Evolutionary conservation across 2,113 vertebrate genomes (phyloP).

Genomic region (Xiphophorus hellerii): DNA sequence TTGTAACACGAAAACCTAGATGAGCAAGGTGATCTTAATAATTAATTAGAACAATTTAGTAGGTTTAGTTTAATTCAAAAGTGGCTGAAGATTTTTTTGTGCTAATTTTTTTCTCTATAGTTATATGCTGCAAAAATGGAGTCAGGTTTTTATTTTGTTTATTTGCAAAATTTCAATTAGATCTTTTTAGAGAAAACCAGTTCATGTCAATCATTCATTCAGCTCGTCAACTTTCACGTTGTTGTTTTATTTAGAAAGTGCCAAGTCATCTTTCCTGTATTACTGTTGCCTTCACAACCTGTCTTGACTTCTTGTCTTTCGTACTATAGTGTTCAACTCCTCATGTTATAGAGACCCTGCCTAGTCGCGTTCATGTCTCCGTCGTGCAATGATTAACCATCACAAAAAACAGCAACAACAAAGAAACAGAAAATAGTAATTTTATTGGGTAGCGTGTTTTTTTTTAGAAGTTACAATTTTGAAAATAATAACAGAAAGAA

Average conservation of each 20-base stretch:
- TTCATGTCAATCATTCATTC: too few species aligned
- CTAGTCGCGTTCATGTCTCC: conserved; percentile 14
- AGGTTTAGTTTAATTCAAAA: too few species aligned
- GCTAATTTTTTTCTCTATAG: too few species aligned
- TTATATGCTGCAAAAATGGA: too few species aligned
- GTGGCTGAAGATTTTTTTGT: too few species aligned
- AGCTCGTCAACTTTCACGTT: background rate
- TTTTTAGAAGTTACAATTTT: too few species aligned
- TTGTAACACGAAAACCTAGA: too few species aligned
- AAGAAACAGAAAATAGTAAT: background rate
- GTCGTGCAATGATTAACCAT: conserved; percentile 20
- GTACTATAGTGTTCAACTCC: conserved; percentile 22
- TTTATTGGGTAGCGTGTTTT: background rate
- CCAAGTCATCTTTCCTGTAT: conserved; percentile 1
- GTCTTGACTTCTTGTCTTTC: conserved; percentile 24
- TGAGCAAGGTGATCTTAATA: background rate
- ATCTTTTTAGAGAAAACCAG: too few species aligned
- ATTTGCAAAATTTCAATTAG: too few species aligned
- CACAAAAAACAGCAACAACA: background rate
- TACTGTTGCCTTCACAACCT: background rate
- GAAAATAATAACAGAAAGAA: too few species aligned
- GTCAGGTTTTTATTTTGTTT: too few species aligned
- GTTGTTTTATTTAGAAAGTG: conserved; percentile 39
- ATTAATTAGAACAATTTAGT: background rate
- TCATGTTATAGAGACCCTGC: conserved; percentile 19